Evolutionary conservation across 2,113 vertebrate species (phyloP), one percentile per base, ranked within the genome.

Genomic region (Alouatta palliata): DNA sequence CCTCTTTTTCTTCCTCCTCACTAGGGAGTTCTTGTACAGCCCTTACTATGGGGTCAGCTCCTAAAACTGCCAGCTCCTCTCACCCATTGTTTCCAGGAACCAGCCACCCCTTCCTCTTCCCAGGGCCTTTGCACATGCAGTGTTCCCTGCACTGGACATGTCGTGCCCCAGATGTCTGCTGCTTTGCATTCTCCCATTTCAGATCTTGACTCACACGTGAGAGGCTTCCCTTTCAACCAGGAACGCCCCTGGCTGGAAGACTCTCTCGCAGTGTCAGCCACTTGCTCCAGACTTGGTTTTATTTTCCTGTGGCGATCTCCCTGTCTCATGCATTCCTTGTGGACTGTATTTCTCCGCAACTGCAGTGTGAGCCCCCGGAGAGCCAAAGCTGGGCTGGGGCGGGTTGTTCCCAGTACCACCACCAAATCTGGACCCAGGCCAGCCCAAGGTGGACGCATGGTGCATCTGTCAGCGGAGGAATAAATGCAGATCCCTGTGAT

Each of bases 191-290:
- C 4, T 10, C 43, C 61, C 13, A 30, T 64, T 47, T 30, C 27
- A n/a, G 21, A n/a, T 45, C 30, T 32, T 16, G 4, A 37, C 75
- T 32, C 17, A 40, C 37, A 10, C 11, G 27, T 21, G 11, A 73
- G 35, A 49, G 40, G 21, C 10, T 27, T 30, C 40, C 61, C 73
- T 25, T 64, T 27, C 61, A 30, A 30, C 27, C 27, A 32, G 12
- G 27, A 61, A 30, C 5, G 1, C 27, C 27, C 52, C n/a, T 32
- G 14, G 19, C 73, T 61, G 35, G n/a, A 40, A 30, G 77, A 27
- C 5, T 47, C 35, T 45, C 66, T 43, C 1, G 0, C 54, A 8
- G 3, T 1, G 16, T 43, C 17, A 47, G 8, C 43, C 40, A 2
- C 66, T 37, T 16, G 25, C 20, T 23, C 9, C 52, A 45, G 37